A percentile compares a stretch with the other conserved stretches of the same genome.
Conservation (phyloP, 2,113 vertebrate genomes). For the Tyto alba region DNA sequence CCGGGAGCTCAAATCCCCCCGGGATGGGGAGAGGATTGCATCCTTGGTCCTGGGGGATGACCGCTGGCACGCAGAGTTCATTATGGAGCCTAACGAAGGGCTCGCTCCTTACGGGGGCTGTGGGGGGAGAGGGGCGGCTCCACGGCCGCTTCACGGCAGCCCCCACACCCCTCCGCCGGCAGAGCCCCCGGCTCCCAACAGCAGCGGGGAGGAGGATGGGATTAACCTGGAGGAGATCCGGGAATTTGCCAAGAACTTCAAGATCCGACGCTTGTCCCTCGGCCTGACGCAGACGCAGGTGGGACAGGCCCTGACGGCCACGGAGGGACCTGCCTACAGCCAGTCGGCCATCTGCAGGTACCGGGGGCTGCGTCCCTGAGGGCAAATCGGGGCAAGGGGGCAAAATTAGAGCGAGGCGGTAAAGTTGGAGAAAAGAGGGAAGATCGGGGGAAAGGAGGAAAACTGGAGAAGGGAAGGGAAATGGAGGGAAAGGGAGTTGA, state of each 20-base stretch:
- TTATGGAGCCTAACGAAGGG: background rate
- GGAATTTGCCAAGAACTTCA: slow-evolving; percentile 98
- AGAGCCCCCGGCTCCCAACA: slow-evolving; percentile 81
- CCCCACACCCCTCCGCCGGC: background rate
- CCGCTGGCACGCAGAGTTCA: accelerated
- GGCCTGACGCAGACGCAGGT: slow-evolving; percentile 96
- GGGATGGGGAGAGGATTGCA: no score
- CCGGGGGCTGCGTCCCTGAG: background rate
- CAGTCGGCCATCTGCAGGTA: slow-evolving; percentile 97
- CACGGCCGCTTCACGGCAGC: background rate
- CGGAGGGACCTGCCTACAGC: slow-evolving; percentile 94
- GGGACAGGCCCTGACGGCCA: slow-evolving; percentile 92
- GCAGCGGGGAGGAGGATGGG: slow-evolving; percentile 79
- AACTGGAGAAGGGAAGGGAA: background rate
- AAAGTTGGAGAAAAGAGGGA: no score
- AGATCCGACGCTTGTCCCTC: slow-evolving; percentile 90
- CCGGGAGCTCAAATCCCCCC: no score
- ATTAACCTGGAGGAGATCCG: slow-evolving; percentile 97
- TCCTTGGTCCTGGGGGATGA: background rate
- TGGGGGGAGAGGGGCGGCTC: accelerated
- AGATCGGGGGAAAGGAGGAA: background rate
- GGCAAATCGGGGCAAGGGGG: background rate
- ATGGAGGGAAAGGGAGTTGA: no score
- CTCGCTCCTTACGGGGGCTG: no score
- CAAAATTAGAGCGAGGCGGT: background rate